phyloP scores from a whole-genome alignment of 1,140 invertebrate genomes.

The Notospermus geniculatus region DNA sequence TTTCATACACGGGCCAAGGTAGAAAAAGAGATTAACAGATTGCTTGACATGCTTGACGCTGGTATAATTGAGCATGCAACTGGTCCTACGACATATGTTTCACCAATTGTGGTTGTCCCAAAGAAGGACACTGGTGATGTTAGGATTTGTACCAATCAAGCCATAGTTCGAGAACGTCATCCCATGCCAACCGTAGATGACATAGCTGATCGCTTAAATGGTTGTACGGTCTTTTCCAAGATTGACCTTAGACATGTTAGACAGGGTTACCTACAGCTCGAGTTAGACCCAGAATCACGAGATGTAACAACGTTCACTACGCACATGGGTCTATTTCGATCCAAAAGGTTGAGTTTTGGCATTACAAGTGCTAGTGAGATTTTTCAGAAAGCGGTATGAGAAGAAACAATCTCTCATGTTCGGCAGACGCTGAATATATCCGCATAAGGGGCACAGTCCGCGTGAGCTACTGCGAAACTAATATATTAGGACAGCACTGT shows the following conservation, averaged over 20 bases:
- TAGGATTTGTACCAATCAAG: slow-evolving; percentile 32
- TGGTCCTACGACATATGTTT: slow-evolving; percentile 38
- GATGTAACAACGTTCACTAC: slow-evolving; percentile 33
- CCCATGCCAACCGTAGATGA: slow-evolving; percentile 37
- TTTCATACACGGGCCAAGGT: slow-evolving; percentile 30
- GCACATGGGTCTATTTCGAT: slow-evolving; percentile 22
- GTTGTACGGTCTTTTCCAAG: slow-evolving; percentile 32
- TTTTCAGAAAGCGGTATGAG: slow-evolving; percentile 22
- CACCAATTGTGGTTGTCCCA: slow-evolving; percentile 27
- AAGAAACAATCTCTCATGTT: slow-evolving; percentile 3
- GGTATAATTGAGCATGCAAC: slow-evolving; percentile 35
- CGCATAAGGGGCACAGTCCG: too few species aligned
- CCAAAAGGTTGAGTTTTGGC: slow-evolving; percentile 26
- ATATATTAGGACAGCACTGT: too few species aligned
- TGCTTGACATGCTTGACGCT: slow-evolving; percentile 21
- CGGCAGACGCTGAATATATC: too few species aligned
- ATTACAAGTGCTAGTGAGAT: slow-evolving; percentile 21
- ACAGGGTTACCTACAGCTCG: slow-evolving; percentile 34
- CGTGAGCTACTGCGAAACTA: too few species aligned
- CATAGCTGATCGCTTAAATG: slow-evolving; percentile 30
- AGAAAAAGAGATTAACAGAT: slow-evolving; percentile 23
- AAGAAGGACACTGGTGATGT: slow-evolving; percentile 27
- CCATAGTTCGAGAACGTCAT: slow-evolving; percentile 35
- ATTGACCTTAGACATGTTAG: slow-evolving; percentile 37
- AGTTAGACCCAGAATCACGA: slow-evolving; percentile 26